Percentiles rank a stretch among this genome's conserved stretches.
These are phyloP conservation scores for Chaetogeoica ovagalla DNA, from an alignment of 2,888 invertebrate species.

Conservation along the genomic window DNA sequence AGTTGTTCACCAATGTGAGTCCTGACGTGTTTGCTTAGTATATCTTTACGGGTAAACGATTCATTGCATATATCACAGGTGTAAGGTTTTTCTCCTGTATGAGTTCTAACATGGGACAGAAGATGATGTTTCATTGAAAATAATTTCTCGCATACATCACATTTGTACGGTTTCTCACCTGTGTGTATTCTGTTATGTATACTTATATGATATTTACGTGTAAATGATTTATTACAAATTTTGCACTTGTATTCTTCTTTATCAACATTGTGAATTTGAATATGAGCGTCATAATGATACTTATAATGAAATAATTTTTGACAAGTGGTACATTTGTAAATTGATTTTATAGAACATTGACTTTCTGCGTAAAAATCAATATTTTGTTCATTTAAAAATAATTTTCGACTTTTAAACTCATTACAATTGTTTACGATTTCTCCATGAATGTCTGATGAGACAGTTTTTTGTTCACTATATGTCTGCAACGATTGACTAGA, in stretches of 20 bases:
- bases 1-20: conserved; percentile 42
- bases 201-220: conserved; percentile 50
- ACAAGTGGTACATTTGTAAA: conserved; percentile 60
- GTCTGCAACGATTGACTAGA: background rate
- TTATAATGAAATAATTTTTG: conserved; percentile 63
- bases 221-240: conserved; percentile 60
- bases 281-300: conserved; percentile 61
- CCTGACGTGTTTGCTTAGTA: conserved; percentile 37
- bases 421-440: background rate
- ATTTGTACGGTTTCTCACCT: conserved; percentile 51
- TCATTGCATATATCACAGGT: conserved; percentile 45
- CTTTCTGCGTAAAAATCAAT: conserved; percentile 61
- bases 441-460: background rate
- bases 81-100: conserved; percentile 48
- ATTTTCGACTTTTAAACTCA: conserved; percentile 57
- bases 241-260: conserved; percentile 59
- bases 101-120: conserved; percentile 34
- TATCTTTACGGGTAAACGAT: conserved; percentile 38
- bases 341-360: conserved; percentile 59
- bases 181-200: conserved; percentile 50
- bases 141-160: conserved; percentile 41
- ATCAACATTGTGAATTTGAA: conserved; percentile 60
- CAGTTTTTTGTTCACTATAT: background rate
- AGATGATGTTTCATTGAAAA: conserved; percentile 50
- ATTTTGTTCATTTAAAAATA: conserved; percentile 56